These are phyloP conservation scores for Caenorhabditis sulstoni DNA, from an alignment of 2,888 invertebrate species.

Conservation along the genomic window DNA sequence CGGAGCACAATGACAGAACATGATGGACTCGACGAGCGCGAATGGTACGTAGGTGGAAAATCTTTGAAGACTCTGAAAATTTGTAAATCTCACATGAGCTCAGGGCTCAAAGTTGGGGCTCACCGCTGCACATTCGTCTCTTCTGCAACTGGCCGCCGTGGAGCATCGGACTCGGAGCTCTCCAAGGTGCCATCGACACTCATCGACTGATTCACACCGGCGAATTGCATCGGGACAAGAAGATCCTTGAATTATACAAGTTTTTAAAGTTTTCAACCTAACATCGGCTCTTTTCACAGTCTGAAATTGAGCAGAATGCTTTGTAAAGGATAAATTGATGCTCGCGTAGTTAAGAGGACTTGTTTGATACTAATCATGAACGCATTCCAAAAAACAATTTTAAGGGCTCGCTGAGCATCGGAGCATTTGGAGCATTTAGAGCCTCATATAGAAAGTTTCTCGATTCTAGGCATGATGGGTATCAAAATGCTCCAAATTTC, in stretches of 20 bases:
- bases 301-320: too few relatives aligned
- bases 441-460: not conserved
- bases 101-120: not conserved
- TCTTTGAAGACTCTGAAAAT: constrained; percentile 71
- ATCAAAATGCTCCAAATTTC: constrained; percentile 2
- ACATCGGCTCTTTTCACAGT: too few relatives aligned
- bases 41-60: constrained; percentile 75
- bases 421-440: too few relatives aligned
- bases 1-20: constrained; percentile 77
- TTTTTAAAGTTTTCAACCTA: too few relatives aligned
- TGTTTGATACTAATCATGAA: not conserved
- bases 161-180: constrained; percentile 72
- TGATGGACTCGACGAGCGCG: constrained; percentile 71
- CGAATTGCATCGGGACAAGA: constrained; percentile 72
- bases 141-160: constrained; percentile 57
- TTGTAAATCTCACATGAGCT: not conserved
- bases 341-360: not conserved
- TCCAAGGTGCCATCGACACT: constrained; percentile 75
- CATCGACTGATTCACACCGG: constrained; percentile 72
- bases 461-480: not conserved
- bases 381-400: not conserved
- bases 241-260: constrained; percentile 68
- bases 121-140: constrained; percentile 74
- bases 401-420: constrained; percentile 2
- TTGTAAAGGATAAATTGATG: too few relatives aligned